Evolutionary conservation across 2,888 invertebrate species (phyloP).

Genomic region (Ochlodes sylvanus): DNA sequence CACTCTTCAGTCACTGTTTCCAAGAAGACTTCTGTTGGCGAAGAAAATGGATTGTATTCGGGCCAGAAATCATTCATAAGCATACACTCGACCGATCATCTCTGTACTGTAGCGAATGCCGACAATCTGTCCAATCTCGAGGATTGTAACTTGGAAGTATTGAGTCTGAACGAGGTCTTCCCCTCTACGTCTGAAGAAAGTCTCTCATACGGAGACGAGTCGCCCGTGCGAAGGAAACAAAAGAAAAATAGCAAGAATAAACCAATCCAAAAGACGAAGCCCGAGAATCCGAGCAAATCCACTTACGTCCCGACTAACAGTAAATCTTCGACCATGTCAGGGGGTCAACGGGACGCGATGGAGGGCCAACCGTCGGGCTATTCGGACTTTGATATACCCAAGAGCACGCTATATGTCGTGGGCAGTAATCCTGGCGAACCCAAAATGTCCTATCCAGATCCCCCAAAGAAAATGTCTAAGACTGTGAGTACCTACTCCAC

Average conservation of each 20-base stretch:
- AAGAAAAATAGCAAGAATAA: conserved; percentile 52
- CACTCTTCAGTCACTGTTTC: conserved; percentile 69
- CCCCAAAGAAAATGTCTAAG: conserved; percentile 78
- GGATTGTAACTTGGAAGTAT: conserved; percentile 76
- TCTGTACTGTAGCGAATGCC: conserved; percentile 67
- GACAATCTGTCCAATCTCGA: conserved; percentile 62
- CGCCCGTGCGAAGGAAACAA: conserved; percentile 59
- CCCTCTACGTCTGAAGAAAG: conserved; percentile 81
- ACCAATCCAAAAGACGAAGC: conserved; percentile 51
- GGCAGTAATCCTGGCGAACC: conserved; percentile 81
- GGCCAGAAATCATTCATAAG: conserved; percentile 79
- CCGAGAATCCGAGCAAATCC: conserved; percentile 58
- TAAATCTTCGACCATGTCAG: conserved; percentile 71
- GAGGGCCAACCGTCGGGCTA: conserved; percentile 66
- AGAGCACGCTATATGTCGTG: conserved; percentile 75
- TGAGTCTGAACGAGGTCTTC: conserved; percentile 77
- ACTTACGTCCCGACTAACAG: conserved; percentile 73
- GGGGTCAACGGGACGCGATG: conserved; percentile 58
- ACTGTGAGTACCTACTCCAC: conserved; percentile 58
- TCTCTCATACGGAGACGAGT: conserved; percentile 71
- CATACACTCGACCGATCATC: conserved; percentile 79
- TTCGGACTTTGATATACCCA: conserved; percentile 76
- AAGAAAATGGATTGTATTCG: conserved; percentile 56
- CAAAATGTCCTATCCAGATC: conserved; percentile 75
- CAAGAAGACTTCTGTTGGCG: conserved; percentile 67